Evolutionary conservation across 1,140 invertebrate genomes (phyloP), one percentile per base, ranked within the genome.

Genomic region (Alviniconcha marisindica): DNA sequence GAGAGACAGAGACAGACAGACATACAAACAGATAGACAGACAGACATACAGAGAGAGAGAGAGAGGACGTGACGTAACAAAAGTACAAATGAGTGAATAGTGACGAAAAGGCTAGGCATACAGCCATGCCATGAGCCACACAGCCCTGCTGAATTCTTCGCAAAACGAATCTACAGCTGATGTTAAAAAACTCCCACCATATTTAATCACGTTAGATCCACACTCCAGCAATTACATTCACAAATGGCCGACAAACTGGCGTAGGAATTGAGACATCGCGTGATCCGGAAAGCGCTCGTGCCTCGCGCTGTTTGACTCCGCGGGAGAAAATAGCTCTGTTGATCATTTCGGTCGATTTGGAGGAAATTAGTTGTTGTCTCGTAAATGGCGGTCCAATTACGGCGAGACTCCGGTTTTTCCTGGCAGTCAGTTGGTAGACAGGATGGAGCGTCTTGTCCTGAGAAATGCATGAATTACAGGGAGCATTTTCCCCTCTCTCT

Each of bases 151-250:
- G n/a, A n/a, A n/a, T n/a, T n/a, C n/a, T n/a, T n/a, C n/a, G n/a
- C n/a, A n/a, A n/a, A n/a, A n/a, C n/a, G 10, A 28, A 24, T 66
- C 18, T 10, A 28, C 10, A 66, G 28, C 12, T n/a, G 28, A n/a
- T 51, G 48, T 15, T 51, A 12, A 28, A 71, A 38, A 71, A 38
- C 10, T 10, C 66, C 66, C 7, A 71, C 66, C 66, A 71, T 18
- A 24, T 38, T 74, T 78, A 36, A 78, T 78, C 77, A 60, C 77
- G 31, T 40, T 78, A n/a, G 31, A 38, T 38, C 54, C 51, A 60
- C 77, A 60, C 51, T 36, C 33, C 51, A 56, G 15, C 56, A 78
- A 78, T 78, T 78, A 78, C 77, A 60, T 51, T 78, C 77, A 60
- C 48, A 78, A 78, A 78, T 78, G 51, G 77, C 36, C 33, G 54